Conservation (phyloP, 1,140 invertebrate species). For the Phenacoccus solenopsis region DNA sequence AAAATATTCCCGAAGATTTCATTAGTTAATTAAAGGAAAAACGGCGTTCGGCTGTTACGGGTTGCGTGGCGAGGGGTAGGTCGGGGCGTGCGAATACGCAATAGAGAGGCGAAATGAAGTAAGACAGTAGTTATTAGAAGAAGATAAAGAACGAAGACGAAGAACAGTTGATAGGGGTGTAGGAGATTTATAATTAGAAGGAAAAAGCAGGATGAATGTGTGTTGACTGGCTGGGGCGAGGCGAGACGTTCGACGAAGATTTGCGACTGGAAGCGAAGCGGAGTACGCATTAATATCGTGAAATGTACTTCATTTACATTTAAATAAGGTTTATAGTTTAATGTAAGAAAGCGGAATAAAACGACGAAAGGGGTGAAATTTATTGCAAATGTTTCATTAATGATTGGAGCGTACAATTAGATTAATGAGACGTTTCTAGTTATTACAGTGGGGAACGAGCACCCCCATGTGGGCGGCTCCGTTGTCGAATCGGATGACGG, state of each 20-base stretch:
- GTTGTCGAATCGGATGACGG: background rate
- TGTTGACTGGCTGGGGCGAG: background rate
- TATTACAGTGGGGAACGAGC: constrained; percentile 6
- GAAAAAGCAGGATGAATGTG: constrained; percentile 9
- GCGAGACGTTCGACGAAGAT: background rate
- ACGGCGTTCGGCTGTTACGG: background rate
- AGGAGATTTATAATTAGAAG: constrained; percentile 15
- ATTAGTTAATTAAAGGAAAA: constrained; percentile 17
- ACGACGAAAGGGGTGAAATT: constrained; percentile 17
- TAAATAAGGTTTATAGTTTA: constrained; percentile 18
- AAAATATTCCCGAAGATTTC: constrained; percentile 13
- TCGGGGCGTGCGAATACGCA: background rate
- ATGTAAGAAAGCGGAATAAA: constrained; percentile 18
- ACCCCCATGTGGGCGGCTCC: constrained; percentile 10
- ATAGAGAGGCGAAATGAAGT: constrained; percentile 1
- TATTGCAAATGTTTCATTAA: constrained; percentile 18
- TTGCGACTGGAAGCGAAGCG: background rate
- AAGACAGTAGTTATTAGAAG: constrained; percentile 7
- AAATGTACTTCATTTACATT: constrained; percentile 18
- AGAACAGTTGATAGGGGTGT: background rate
- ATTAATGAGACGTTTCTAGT: constrained; percentile 16
- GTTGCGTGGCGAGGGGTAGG: background rate
- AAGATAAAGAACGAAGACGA: constrained; percentile 12
- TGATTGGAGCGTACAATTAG: constrained; percentile 17
- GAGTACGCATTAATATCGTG: constrained; percentile 15